Evolutionary conservation across 2,113 vertebrate species (phyloP).

Genomic region (Megaleporinus macrocephalus): DNA sequence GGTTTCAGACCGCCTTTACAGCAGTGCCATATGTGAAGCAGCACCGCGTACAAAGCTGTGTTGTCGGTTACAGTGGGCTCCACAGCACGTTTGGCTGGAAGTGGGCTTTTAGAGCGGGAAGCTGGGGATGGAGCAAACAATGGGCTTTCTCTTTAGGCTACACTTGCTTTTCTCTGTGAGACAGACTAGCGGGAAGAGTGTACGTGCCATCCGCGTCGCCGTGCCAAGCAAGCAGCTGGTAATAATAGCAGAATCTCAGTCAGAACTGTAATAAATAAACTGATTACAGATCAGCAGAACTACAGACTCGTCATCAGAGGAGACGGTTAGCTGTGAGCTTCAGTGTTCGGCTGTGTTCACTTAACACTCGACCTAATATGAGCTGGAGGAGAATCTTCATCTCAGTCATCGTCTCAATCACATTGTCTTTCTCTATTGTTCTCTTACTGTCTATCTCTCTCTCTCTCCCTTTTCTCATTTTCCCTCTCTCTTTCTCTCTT

Average conservation of each 20-base stretch:
- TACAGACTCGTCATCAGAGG: background rate
- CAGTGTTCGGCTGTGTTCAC: no score
- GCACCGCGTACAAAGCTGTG: background rate
- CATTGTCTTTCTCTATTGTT: no score
- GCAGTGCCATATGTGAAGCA: slow-evolving; percentile 8
- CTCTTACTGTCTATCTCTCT: no score
- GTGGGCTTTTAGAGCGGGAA: background rate
- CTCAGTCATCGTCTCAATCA: no score
- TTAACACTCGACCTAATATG: no score
- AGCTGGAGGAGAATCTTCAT: no score
- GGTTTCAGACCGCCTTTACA: background rate
- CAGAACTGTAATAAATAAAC: background rate
- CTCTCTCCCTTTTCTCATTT: no score
- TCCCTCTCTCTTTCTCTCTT: no score
- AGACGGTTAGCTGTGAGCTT: background rate
- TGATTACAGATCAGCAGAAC: slow-evolving; percentile 8
- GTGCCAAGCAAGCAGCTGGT: background rate
- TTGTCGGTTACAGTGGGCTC: background rate
- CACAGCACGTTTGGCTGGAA: background rate
- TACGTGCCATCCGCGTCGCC: background rate
- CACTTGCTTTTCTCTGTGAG: background rate
- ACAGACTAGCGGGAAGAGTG: background rate
- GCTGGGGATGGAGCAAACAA: slow-evolving; percentile 18
- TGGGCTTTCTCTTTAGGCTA: slow-evolving; percentile 12
- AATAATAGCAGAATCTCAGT: background rate